Base-by-base conservation (phyloP, 2,888 invertebrate species). In the Gisinianus flammeolus region DNA sequence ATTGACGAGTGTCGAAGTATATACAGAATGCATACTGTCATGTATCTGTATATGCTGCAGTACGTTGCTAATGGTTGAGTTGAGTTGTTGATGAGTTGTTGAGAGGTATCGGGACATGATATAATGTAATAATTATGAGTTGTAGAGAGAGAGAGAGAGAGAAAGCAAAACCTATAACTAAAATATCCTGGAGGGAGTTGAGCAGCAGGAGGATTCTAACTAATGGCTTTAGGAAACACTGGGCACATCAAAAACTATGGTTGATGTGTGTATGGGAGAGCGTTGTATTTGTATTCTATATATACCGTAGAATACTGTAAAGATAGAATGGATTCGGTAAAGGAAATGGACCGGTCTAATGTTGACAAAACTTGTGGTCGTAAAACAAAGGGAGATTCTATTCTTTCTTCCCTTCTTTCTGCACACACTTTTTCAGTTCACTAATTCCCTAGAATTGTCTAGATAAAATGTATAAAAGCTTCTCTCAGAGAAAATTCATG, bases 211-310 rank as follows among this genome's bases (percentile, higher is more conserved):
- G 72, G 72, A 54, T 72, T 58, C 30, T 12, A n/a, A 30, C 22
- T 72, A 72, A 72, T 72, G 72, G 58, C 33, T 72, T 72, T 33
- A 58, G 72, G 72, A 72, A 72, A 33, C 72, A 58, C 30, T 72
- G 26, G 33, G 52, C 19, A 28, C 28, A n/a, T 71, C 2, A 22
- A 16, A 26, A 26, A 62, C 26, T 62, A 24, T 26, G 62, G 26
- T 1, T 6, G 26, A 26, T 26, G 24, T 62, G 62, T 62, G 8
- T 19, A 26, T 62, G 28, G 22, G 22, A 58, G n/a, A 24, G 19
- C 19, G 58, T 62, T 4, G 62, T 62, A 62, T 4, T 54, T n/a
- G 54, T 54, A 16, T 16, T 44, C 54, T 16, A 54, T n/a, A n/a
- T n/a, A 3, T 4, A 54, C 54, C 64, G n/a, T 69, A 5, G 44